These are phyloP conservation scores for Pterocles burchelli DNA, from an alignment of 2,113 vertebrate genomes.

Conservation along the genomic window DNA sequence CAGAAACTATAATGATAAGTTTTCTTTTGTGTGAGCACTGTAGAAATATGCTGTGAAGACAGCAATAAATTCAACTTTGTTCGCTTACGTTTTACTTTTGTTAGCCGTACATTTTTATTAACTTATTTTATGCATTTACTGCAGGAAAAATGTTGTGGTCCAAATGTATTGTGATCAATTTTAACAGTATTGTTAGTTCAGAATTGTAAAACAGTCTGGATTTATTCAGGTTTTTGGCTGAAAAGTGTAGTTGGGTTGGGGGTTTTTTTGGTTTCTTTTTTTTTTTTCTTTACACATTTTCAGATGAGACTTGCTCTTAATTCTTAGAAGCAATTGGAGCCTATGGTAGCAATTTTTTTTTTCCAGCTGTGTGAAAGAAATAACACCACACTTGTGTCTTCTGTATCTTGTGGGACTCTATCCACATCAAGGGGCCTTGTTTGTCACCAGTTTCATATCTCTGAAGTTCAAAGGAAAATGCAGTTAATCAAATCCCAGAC, in stretches of 20 bases:
- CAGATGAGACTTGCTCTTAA: neutral
- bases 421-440: neutral
- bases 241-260: neutral
- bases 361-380: neutral
- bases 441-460: neutral
- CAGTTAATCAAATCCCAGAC: neutral
- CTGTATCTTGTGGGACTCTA: neutral
- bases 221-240: neutral
- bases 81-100: neutral
- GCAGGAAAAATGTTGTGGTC: neutral
- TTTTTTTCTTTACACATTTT: neutral
- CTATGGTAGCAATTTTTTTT: neutral
- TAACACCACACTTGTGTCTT: neutral
- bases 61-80: neutral
- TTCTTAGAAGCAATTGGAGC: neutral
- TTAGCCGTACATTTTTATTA: slow-evolving; percentile 15
- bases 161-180: neutral
- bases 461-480: slow-evolving; percentile 1
- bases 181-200: neutral
- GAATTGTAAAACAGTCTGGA: neutral
- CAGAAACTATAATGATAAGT: neutral
- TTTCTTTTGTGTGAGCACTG: neutral
- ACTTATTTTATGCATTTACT: neutral
- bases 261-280: neutral
- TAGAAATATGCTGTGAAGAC: neutral